Evolutionary conservation across 2,888 invertebrate genomes (phyloP).

Genomic region (Platypus cylindrus): DNA sequence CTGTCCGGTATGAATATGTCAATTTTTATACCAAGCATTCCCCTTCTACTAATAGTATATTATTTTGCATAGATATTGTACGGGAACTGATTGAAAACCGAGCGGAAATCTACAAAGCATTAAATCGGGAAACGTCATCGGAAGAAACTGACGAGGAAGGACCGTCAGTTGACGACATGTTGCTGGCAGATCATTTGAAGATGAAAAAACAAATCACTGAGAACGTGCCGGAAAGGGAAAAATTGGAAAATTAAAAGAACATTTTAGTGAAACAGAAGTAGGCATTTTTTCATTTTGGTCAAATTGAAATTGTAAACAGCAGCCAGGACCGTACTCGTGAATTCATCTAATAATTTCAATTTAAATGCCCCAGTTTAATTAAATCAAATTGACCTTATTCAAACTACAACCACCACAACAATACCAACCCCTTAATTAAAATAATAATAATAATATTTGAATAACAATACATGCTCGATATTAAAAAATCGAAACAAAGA

Average conservation of each 20-base stretch:
- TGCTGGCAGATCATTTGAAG: conserved; percentile 28
- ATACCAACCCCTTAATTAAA: conserved; percentile 3
- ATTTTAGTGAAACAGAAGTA: too few species aligned
- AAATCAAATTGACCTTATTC: too few species aligned
- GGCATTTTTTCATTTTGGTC: too few species aligned
- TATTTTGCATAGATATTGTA: conserved; percentile 49
- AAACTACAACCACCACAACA: too few species aligned
- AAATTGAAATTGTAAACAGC: too few species aligned
- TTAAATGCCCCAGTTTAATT: too few species aligned
- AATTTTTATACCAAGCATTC: not conserved
- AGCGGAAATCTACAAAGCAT: conserved; percentile 46
- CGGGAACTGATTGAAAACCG: conserved; percentile 66
- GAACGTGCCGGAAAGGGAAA: too few species aligned
- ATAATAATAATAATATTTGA: conserved; percentile 14
- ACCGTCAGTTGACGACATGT: conserved; percentile 24
- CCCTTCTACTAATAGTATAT: not conserved
- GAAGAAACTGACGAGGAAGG: conserved; percentile 26
- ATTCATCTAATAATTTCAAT: too few species aligned
- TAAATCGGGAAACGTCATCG: conserved; percentile 27
- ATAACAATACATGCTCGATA: conserved; percentile 10
- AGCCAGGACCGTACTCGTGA: too few species aligned
- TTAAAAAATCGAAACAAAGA: conserved; percentile 14
- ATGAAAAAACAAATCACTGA: too few species aligned
- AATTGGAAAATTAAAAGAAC: too few species aligned
- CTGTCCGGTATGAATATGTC: conserved; percentile 48